Evolutionary conservation across 2,113 vertebrate species (phyloP).

Genomic region (Lepidothrix coronata): DNA sequence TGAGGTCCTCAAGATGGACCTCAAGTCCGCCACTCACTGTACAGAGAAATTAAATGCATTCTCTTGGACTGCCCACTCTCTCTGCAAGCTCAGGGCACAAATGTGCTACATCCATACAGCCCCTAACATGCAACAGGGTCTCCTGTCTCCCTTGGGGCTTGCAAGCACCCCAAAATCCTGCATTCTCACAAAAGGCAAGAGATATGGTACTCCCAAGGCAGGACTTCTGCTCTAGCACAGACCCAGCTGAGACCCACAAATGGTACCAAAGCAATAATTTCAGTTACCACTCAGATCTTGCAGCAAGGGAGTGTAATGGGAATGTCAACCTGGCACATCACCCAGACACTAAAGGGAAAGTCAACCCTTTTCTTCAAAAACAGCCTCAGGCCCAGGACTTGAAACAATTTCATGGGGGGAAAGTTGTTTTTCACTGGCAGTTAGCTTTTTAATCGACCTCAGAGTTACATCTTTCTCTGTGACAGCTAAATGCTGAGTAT

Average conservation of each 20-base stretch:
- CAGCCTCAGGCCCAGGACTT: neutral
- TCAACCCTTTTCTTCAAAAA: neutral
- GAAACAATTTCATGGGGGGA: neutral
- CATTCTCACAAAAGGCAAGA: neutral
- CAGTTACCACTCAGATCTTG: neutral
- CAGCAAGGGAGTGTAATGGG: neutral
- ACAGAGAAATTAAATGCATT: neutral
- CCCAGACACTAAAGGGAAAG: neutral
- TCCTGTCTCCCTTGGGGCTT: neutral
- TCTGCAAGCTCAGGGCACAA: neutral
- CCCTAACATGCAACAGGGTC: rapidly evolving
- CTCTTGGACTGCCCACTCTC: neutral
- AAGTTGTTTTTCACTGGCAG: neutral
- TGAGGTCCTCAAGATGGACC: neutral
- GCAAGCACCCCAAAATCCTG: neutral
- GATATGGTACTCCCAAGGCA: rapidly evolving
- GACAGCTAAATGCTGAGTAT: neutral
- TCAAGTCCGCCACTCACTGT: neutral
- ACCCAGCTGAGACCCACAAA: neutral
- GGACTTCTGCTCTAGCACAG: neutral
- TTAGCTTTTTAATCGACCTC: neutral
- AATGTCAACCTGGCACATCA: rapidly evolving
- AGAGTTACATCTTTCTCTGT: neutral
- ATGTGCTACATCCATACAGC: rapidly evolving
- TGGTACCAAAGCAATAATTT: neutral